These are phyloP conservation scores for Lepidurus arcticus DNA, from an alignment of 1,140 invertebrate species.

Conservation along the genomic window DNA sequence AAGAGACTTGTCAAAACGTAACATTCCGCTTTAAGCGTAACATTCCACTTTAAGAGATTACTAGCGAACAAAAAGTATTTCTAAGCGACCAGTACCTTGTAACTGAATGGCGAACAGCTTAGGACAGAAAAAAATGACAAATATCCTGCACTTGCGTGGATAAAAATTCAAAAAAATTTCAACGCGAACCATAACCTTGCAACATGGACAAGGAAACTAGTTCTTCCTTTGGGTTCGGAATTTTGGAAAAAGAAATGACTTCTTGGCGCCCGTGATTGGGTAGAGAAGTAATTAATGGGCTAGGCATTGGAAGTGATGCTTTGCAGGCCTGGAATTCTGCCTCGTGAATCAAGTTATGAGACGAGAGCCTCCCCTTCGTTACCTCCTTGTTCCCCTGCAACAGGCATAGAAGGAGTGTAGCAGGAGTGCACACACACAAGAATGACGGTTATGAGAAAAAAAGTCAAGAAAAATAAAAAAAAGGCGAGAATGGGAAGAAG, in stretches of 20 bases:
- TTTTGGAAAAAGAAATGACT: background rate
- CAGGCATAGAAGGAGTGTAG: background rate
- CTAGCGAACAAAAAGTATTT: too few relatives aligned
- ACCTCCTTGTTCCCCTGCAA: background rate
- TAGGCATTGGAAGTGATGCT: conserved; percentile 18
- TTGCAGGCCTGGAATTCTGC: conserved; percentile 20
- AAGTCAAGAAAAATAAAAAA: background rate
- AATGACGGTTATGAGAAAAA: background rate
- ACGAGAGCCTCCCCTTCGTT: background rate
- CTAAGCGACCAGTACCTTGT: too few relatives aligned
- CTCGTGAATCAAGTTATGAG: conserved; percentile 19
- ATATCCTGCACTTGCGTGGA: too few relatives aligned
- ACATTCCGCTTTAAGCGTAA: too few relatives aligned
- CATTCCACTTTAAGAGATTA: too few relatives aligned
- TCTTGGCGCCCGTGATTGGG: conserved; percentile 10
- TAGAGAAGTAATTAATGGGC: conserved; percentile 19
- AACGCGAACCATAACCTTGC: too few relatives aligned
- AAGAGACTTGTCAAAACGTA: too few relatives aligned
- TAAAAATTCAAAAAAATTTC: too few relatives aligned
- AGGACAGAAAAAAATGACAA: too few relatives aligned
- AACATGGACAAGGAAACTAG: background rate
- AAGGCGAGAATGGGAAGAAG: background rate
- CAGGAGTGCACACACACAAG: background rate
- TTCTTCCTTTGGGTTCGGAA: background rate
- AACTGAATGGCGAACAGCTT: too few relatives aligned